Base-by-base conservation (phyloP, 2,113 vertebrate genomes). In the western clawed frog (Xenopus tropicalis) region DNA sequence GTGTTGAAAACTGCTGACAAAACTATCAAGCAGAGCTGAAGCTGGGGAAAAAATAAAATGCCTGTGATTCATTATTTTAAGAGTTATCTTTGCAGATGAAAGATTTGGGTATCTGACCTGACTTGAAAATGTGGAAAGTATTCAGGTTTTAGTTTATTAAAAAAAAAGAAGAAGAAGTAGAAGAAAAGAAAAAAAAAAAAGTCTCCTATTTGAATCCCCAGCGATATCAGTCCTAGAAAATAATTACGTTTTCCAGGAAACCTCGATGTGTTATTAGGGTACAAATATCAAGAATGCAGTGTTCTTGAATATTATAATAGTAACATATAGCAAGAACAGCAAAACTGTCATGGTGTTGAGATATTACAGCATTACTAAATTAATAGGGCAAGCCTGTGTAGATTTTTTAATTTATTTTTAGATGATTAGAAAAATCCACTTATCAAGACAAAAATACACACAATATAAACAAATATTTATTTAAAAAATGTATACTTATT, bases 1-100 rank as follows among this genome's bases (percentile, higher is more conserved):
- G 73, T 69, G 73, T 68, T 76, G 73, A 76, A 76, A 76, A 46
- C 46, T 69, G 73, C 73, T 69, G 73, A 69, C 73, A 76, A 76
- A 69, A 76, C 58, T 62, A 76, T 69, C 58, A 69, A 63, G 73
- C 23, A 69, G 57, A 22, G 59, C 29, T 20, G 2, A 25, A 69
- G 59, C 66, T 54, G 16, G 52, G 52, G 12, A 54, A 69, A 69
- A 61, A 51, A 61, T 19, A 37, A 37, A 37, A n/a, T 22, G 29
- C 46, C 57, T 21, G 44, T 21, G 48, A 76, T 76, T 69, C 72
- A 69, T 75, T 69, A n/a, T 17, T 69, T 22, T 29, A 51, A 74
- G 42, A 25, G 66, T 69, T 75, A 69, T 75, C 65, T 69, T 22
- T 76, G 58, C 21, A 69, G 73, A n/a, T 63, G 59, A 76, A 69